Percentiles rank a stretch among this genome's conserved stretches.
Conservation (phyloP, 2,888 invertebrate genomes). For the Parthenolecanium corni region DNA sequence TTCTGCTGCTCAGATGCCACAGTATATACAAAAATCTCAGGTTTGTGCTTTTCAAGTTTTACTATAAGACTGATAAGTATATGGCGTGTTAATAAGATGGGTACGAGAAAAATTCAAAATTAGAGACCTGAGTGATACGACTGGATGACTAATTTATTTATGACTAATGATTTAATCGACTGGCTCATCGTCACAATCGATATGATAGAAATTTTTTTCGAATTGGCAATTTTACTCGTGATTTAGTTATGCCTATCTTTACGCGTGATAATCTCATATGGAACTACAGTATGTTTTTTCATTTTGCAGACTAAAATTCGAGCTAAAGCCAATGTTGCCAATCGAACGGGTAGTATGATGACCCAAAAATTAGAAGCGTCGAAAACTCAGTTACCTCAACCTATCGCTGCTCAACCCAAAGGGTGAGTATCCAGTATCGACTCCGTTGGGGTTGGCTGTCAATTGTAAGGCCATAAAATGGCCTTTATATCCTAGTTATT, state of each 20-base stretch:
- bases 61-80: neutral
- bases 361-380: slow-evolving; percentile 56
- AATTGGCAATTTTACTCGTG: neutral
- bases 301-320: slow-evolving; percentile 31
- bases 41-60: slow-evolving; percentile 1
- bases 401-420: slow-evolving; percentile 24
- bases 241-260: too few relatives aligned
- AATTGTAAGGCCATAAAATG: too few relatives aligned
- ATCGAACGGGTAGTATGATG: slow-evolving; percentile 38
- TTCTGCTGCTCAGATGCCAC: slow-evolving; percentile 40
- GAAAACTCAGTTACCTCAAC: slow-evolving; percentile 36
- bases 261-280: neutral
- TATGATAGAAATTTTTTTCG: too few relatives aligned
- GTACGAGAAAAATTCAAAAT: too few relatives aligned
- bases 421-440: too few relatives aligned
- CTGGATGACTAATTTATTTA: too few relatives aligned
- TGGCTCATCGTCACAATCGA: too few relatives aligned
- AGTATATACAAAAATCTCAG: slow-evolving; percentile 34
- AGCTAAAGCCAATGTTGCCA: slow-evolving; percentile 20
- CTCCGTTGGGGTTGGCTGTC: too few relatives aligned
- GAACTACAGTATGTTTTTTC: neutral
- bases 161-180: too few relatives aligned
- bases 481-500: too few relatives aligned
- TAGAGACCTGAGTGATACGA: too few relatives aligned
- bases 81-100: neutral